These are phyloP conservation scores for Glaucopsyche alexis DNA, from an alignment of 2,888 invertebrate species.

Conservation along the genomic window DNA sequence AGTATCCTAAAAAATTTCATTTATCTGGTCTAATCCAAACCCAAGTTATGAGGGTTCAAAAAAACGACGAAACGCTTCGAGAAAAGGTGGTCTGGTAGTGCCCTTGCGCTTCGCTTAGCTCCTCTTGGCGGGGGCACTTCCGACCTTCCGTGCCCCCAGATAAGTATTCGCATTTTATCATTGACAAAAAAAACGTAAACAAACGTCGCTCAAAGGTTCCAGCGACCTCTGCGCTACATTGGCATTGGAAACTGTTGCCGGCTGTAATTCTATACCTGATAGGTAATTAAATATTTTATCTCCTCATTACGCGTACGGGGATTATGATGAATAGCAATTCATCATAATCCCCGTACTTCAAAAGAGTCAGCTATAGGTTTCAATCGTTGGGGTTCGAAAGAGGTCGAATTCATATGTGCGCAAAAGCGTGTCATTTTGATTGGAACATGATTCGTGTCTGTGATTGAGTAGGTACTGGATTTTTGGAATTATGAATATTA, in stretches of 20 bases:
- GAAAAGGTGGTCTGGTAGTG: no score
- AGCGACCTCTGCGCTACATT: neutral
- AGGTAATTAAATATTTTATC: slow-evolving; percentile 11
- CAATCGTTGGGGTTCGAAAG: neutral
- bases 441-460: neutral
- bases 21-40: no score
- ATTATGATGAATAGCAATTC: no score
- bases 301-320: neutral
- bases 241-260: neutral
- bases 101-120: no score
- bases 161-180: no score
- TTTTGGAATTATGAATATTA: neutral
- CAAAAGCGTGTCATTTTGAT: slow-evolving; percentile 7
- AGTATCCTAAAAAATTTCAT: no score
- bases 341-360: neutral
- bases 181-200: no score
- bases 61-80: no score
- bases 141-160: no score
- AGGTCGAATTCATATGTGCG: neutral
- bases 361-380: neutral
- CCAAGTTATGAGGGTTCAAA: no score
- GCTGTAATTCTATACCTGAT: neutral
- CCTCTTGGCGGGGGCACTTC: no score
- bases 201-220: no score
- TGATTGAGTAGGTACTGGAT: neutral